Evolutionary conservation across 2,888 invertebrate species (phyloP), one percentile per base, ranked within the genome.

Genomic region (Lycaena phlaeas): DNA sequence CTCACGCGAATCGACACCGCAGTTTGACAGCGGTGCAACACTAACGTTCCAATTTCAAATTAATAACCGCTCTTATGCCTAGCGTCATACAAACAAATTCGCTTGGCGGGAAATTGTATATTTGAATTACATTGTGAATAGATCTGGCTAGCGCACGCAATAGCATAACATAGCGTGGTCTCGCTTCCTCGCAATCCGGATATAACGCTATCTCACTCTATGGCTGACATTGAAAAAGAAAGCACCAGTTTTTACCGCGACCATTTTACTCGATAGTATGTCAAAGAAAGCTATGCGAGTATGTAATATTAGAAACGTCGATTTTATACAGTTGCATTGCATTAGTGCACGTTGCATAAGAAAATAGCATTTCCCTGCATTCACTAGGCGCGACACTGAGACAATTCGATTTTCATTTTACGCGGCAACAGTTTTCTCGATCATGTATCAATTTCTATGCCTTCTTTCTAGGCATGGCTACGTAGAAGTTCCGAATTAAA

Each of bases 191-290:
- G 34, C 53, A 48, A 41, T 49, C 37, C 50, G 50, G 53, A 50
- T 22, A 17, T 64, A 52, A 53, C 38, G 39, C 52, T 57, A 43
- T 77, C 67, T 62, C 63, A 36, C 50, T 70, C 57, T 45, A 49
- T 49, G 56, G 49, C 59, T 72, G 75, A 74, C 81, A 79, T 79
- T 77, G 82, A 84, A 81, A 82, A 82, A 84, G 82, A 84, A 82
- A 82, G 82, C 82, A 81, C 66, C 59, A 60, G 57, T 60, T 69
- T 79, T 73, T 79, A 63, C 64, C 63, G 55, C 61, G 55, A 52
- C 59, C 74, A 77, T 76, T 77, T 73, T 73, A 65, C 70, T 59
- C 49, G 60, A 68, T 68, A 78, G 78, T 82, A 76, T 81, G 82
- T 66, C 76, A 75, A 82, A 78, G 82, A 84, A 84, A 82, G 76